Evolutionary conservation across 2,888 invertebrate species (phyloP), one percentile per base, ranked within the genome.

Genomic region (Tetranychus piercei): DNA sequence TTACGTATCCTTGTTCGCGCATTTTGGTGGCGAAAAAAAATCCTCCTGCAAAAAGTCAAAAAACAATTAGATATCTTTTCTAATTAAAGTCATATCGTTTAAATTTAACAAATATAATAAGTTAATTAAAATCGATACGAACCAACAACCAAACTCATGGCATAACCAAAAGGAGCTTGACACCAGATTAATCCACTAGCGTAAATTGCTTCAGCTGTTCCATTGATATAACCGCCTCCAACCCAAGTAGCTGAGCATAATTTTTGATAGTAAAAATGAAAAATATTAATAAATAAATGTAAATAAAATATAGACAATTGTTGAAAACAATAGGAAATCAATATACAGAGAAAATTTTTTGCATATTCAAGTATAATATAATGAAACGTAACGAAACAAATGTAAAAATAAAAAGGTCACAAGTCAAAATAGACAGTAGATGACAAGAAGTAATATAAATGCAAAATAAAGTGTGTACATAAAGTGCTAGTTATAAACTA

Each of bases 171-270:
- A n/a, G 97, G 97, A 74, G 97, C 97, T 85, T 96, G 95, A 83
- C 96, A 96, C 94, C 95, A 96, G 70, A 95, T 88, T 81, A 97
- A 85, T 1, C 94, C 95, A 77, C 87, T 88, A 67, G 91, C 92
- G 85, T 92, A 96, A 80, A 97, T 92, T 72, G 91, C 92, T 85
- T 99, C 97, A 44, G 97, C 95, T 22, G 97, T 96, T 78, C 97
- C 97, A 83, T 99, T 99, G 83, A 99, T 99, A 85, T 97, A 99
- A 73, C 96, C 97, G 70, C 99, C 97, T 77, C 97, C 99, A 74
- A 99, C 97, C 97, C 99, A 99, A 20, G 97, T 99, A 72, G 97
- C 96, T 92, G 84, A 72, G 80, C 78, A 43, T 67, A 5, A 67
- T 22, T n/a, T 11, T 7, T 69, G 34, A 20, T 1, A 23, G 6